Evolutionary conservation across 2,797 vertebrate species (phyloP), one percentile per base, ranked within the genome.

Genomic region (Nyctalus aviator): DNA sequence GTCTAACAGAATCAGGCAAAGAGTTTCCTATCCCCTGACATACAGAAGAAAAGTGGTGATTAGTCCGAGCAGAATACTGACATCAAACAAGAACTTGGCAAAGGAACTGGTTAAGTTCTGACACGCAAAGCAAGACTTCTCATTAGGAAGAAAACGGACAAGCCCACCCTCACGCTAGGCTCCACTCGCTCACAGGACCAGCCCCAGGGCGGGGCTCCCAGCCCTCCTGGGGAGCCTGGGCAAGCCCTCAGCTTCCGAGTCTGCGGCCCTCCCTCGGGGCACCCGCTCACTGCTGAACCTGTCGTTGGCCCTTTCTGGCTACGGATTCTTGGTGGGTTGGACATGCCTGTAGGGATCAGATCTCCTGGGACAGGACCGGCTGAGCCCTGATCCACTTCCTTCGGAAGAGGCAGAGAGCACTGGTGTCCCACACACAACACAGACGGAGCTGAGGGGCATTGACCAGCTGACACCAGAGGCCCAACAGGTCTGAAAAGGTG

Each of bases 81-180:
- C 72, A 95, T 77, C 46, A 90, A 94, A 95, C 62, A 62, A 91
- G 82, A 90, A 95, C 84, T 92, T 87, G 90, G 89, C 62, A 90
- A 93, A 83, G 35, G 76, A 62, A 89, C 18, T 15, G 82, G 83
- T 35, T 82, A 81, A 11, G 66, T 91, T 87, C 64, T 30, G 48
- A 91, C 69, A 89, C 68, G 4, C n/a, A 59, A 83, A 86, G 86
- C 62, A 59, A 50, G 46, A n/a, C 32, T 78, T 82, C 81, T 57
- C 75, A 81, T 46, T 91, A 69, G 72, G 46, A 93, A 94, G 78
- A 69, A 83, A 89, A 68, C 23, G 3, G 85, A 44, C 27, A 73
- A 25, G 25, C 15, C 15, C 32, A 41, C 35, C 15, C 76, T 57
- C 55, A n/a, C 12, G 12, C 73, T 4, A 68, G 44, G 81, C 37